These are phyloP conservation scores for Drosophila busckii DNA, from an alignment of 1,140 invertebrate genomes.

Conservation along the genomic window DNA sequence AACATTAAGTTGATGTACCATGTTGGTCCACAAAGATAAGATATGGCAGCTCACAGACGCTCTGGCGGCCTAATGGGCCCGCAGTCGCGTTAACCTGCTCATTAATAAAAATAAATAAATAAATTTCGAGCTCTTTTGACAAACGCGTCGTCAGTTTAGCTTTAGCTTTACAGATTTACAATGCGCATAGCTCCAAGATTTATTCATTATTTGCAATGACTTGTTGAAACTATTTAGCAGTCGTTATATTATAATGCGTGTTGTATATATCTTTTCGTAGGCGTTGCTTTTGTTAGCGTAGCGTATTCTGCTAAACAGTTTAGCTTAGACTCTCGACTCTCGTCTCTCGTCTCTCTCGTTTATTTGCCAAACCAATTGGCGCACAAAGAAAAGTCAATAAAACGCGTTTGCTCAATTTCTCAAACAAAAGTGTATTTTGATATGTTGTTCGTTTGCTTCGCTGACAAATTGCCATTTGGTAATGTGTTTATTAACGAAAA, in stretches of 20 bases:
- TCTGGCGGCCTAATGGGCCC: background rate
- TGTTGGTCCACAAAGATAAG: constrained; percentile 47
- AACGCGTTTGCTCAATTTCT: constrained; percentile 62
- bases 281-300: no score
- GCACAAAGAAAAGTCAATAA: constrained; percentile 42
- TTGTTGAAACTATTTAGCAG: constrained; percentile 21
- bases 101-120: constrained; percentile 51
- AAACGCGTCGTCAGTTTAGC: no score
- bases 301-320: no score
- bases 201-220: constrained; percentile 66
- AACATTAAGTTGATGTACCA: constrained; percentile 31
- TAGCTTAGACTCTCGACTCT: no score
- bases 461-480: constrained; percentile 59
- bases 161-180: constrained; percentile 26
- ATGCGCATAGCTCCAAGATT: constrained; percentile 21
- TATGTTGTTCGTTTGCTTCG: constrained; percentile 50
- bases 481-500: constrained; percentile 56
- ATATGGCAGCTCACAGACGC: constrained; percentile 18
- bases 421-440: constrained; percentile 26
- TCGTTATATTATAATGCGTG: no score
- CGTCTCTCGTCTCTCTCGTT: constrained; percentile 4
- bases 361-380: constrained; percentile 19
- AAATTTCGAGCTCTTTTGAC: no score
- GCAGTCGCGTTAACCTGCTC: constrained; percentile 27
- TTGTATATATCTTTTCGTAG: no score